Conservation (phyloP, 2,113 vertebrate genomes). For the Cettia cetti region DNA sequence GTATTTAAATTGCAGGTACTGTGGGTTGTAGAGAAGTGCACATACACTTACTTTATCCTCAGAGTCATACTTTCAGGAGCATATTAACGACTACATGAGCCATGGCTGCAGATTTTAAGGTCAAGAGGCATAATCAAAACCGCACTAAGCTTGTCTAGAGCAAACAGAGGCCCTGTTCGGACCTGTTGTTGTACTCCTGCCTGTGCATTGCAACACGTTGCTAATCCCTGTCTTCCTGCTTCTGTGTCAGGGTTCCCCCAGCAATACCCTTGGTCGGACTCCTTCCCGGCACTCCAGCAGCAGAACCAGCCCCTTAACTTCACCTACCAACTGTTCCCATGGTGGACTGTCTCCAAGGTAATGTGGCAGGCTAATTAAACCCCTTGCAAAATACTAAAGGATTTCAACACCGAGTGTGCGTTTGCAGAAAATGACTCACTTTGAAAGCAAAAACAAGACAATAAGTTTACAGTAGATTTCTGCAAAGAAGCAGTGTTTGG, state of each 20-base stretch:
- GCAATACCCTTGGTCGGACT: conserved; percentile 92
- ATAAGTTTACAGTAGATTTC: not conserved
- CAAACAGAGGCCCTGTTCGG: not conserved
- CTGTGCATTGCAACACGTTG: not conserved
- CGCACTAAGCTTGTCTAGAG: not conserved
- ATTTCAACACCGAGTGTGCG: not conserved
- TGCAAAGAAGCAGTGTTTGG: not conserved
- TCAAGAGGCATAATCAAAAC: not conserved
- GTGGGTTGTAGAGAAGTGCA: not conserved
- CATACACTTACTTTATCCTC: not conserved
- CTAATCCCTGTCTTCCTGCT: conserved; percentile 33
- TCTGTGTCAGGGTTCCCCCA: conserved; percentile 86
- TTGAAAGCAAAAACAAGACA: not conserved
- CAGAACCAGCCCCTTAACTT: conserved; percentile 94
- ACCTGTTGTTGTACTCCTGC: not conserved
- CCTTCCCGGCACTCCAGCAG: conserved; percentile 88
- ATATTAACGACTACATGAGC: not conserved
- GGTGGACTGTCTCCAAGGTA: conserved; percentile 99
- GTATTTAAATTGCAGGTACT: not conserved
- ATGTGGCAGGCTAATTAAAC: conserved; percentile 42
- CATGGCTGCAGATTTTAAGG: not conserved
- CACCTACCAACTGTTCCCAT: conserved; percentile 96
- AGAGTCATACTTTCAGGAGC: not conserved
- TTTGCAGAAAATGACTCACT: conserved; percentile 28
- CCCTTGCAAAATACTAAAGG: conserved; percentile 10